phyloP scores from a whole-genome alignment of 2,888 invertebrate species.

The Chloromyia formosa region DNA sequence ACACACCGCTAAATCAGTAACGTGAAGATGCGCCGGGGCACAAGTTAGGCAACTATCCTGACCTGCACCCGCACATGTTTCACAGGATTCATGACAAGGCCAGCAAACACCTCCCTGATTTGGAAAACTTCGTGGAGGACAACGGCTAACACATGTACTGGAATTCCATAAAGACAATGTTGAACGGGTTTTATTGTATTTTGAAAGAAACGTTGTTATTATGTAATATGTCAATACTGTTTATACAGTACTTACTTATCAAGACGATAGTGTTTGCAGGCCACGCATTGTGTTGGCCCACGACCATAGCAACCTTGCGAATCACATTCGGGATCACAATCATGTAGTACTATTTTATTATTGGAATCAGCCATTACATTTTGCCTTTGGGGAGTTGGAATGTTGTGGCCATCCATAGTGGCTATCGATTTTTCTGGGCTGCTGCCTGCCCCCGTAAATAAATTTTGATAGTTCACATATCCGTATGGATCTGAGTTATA shows the following conservation, averaged over 20 bases:
- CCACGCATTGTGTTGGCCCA: conserved; percentile 84
- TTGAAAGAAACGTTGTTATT: conserved; percentile 13
- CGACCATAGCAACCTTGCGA: conserved; percentile 86
- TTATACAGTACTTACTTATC: conserved; percentile 80
- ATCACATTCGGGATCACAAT: conserved; percentile 87
- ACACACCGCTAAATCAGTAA: conserved; percentile 86
- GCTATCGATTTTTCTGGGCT: conserved; percentile 80
- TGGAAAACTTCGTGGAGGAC: conserved; percentile 84
- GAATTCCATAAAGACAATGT: conserved; percentile 51
- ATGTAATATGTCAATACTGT: conserved; percentile 25
- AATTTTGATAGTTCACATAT: conserved; percentile 80
- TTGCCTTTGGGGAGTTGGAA: conserved; percentile 69
- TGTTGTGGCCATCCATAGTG: conserved; percentile 76
- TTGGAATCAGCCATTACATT: conserved; percentile 71
- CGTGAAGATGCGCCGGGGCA: conserved; percentile 82
- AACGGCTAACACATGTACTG: conserved; percentile 85
- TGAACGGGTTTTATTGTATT: background rate
- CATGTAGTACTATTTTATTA: conserved; percentile 71
- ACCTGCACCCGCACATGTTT: conserved; percentile 87
- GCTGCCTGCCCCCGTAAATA: conserved; percentile 81
- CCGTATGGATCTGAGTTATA: conserved; percentile 75
- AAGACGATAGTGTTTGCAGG: conserved; percentile 81
- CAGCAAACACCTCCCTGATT: conserved; percentile 83
- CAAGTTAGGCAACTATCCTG: conserved; percentile 87
- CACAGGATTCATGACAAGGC: conserved; percentile 89